phyloP scores from a whole-genome alignment of 2,113 vertebrate genomes.

The Megaleporinus macrocephalus region DNA sequence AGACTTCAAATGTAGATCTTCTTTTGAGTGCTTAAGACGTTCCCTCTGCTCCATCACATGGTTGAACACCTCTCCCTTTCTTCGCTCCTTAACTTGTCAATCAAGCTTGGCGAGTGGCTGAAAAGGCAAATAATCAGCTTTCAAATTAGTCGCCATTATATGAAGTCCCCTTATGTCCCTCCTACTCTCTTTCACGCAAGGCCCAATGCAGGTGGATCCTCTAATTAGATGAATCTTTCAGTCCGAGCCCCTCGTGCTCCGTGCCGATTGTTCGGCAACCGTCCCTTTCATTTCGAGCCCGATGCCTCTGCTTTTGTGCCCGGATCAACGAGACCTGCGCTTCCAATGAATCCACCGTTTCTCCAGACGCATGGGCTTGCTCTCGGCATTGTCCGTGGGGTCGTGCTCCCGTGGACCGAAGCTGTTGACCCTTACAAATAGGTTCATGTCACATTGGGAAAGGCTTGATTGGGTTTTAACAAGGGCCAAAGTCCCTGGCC shows the following conservation, averaged over 20 bases:
- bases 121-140: conserved; percentile 56
- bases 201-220: conserved; percentile 67
- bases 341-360: conserved; percentile 65
- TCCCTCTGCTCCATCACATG: conserved; percentile 20
- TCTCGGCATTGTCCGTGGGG: conserved; percentile 62
- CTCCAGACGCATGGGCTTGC: conserved; percentile 46
- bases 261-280: conserved; percentile 62
- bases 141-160: conserved; percentile 55
- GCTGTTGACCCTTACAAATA: conserved; percentile 77
- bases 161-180: conserved; percentile 40
- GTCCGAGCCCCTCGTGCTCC: conserved; percentile 53
- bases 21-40: conserved; percentile 24
- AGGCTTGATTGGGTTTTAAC: conserved; percentile 68
- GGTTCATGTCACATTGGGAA: conserved; percentile 70
- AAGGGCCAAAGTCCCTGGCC: conserved; percentile 61
- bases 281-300: conserved; percentile 62
- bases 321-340: conserved; percentile 67
- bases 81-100: conserved; percentile 40
- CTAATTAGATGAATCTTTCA: conserved; percentile 72
- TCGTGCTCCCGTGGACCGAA: conserved; percentile 68
- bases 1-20: conserved; percentile 35
- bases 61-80: conserved; percentile 39
- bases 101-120: conserved; percentile 48
- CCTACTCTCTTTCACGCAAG: conserved; percentile 47
- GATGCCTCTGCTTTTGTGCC: conserved; percentile 66